phyloP scores from a whole-genome alignment of 2,797 vertebrate species.

The Phoeniculus purpureus region DNA sequence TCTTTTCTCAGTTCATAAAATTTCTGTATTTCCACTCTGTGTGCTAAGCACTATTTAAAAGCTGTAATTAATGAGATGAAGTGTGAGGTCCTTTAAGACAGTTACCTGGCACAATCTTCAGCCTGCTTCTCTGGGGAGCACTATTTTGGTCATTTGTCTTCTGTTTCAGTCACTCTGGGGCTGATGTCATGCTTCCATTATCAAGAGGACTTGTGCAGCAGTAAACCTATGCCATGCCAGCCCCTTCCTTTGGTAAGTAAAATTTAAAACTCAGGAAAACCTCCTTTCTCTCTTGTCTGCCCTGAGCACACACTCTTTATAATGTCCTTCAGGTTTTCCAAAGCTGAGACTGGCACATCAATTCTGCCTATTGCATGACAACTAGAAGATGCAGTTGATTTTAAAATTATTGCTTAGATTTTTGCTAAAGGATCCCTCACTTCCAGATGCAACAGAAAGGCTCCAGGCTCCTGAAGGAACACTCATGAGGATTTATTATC shows the following conservation, averaged over 20 bases:
- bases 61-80: background rate
- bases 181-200: background rate
- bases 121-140: background rate
- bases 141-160: constrained; percentile 31
- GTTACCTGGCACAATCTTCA: background rate
- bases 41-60: background rate
- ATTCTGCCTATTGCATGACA: background rate
- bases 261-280: background rate
- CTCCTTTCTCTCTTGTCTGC: background rate
- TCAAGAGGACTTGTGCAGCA: background rate
- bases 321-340: background rate
- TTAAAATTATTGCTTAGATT: background rate
- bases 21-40: background rate
- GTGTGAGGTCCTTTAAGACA: background rate
- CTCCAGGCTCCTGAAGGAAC: background rate
- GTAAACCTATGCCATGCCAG: background rate
- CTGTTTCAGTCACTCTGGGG: constrained; percentile 9
- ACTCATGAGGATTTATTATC: background rate
- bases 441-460: background rate
- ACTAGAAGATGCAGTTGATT: background rate
- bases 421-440: background rate
- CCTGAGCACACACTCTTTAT: background rate
- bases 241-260: background rate
- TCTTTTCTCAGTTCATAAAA: background rate
- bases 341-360: background rate